Conservation (phyloP, 2,113 vertebrate species). For the Thalassoma bifasciatum region DNA sequence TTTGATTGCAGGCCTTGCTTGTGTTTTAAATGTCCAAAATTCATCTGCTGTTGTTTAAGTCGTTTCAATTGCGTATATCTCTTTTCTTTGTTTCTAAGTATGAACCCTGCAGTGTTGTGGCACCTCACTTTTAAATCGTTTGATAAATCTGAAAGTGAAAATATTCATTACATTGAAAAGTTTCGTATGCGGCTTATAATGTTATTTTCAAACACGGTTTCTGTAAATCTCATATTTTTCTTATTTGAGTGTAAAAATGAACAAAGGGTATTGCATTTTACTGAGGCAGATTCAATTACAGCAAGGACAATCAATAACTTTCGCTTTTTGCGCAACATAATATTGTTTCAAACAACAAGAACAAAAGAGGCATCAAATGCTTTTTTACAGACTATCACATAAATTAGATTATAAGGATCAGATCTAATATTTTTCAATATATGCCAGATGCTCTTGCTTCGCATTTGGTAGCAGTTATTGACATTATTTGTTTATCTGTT, state of each 20-base stretch:
- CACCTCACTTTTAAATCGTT: conserved; percentile 1
- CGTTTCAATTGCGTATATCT: conserved; percentile 23
- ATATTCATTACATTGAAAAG: conserved; percentile 13
- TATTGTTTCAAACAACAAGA: conserved; percentile 85
- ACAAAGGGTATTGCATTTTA: conserved; percentile 74
- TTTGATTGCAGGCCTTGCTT: conserved; percentile 18
- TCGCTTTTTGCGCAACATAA: conserved; percentile 82
- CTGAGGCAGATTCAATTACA: conserved; percentile 77
- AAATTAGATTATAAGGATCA: conserved; percentile 81
- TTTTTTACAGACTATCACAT: conserved; percentile 80
- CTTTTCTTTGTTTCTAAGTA: conserved; percentile 8
- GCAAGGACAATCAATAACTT: conserved; percentile 80
- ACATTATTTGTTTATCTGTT: conserved; percentile 75
- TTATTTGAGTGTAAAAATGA: conserved; percentile 76
- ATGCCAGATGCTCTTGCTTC: conserved; percentile 87
- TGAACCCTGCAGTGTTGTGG: conserved; percentile 9
- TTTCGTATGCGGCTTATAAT: conserved; percentile 42
- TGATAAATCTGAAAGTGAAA: conserved; percentile 25
- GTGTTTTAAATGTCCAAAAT: too few relatives aligned
- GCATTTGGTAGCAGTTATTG: conserved; percentile 76
- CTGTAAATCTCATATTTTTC: conserved; percentile 57
- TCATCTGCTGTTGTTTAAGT: conserved; percentile 20
- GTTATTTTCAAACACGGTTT: conserved; percentile 58
- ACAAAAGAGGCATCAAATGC: conserved; percentile 82
- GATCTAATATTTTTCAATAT: conserved; percentile 86